Evolutionary conservation across 2,888 invertebrate genomes (phyloP).

Genomic region (Ctena decussata): DNA sequence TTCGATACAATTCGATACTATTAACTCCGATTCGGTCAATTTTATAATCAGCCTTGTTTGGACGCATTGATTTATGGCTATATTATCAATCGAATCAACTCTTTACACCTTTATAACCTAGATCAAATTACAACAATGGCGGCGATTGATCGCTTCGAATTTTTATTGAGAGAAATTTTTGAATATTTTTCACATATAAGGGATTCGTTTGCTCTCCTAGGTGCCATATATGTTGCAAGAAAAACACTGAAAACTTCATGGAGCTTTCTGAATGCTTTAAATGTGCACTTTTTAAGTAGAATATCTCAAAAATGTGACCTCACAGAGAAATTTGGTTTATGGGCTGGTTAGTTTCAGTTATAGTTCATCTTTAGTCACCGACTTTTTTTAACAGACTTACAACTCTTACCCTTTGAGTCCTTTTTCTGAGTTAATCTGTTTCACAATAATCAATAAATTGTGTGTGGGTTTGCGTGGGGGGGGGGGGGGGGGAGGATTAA

Average conservation of each 20-base stretch:
- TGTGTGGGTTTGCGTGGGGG: no score
- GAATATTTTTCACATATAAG: slow-evolving; percentile 68
- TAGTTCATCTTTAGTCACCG: no score
- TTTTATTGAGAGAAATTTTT: slow-evolving; percentile 75
- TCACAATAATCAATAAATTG: no score
- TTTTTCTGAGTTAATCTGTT: no score
- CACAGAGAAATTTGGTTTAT: slow-evolving; percentile 91
- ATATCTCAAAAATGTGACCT: slow-evolving; percentile 70
- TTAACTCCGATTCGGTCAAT: not conserved
- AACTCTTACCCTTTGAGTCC: no score
- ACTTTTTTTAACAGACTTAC: no score
- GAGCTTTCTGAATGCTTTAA: slow-evolving; percentile 67
- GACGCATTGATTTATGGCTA: not conserved
- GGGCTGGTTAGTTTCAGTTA: slow-evolving; percentile 96
- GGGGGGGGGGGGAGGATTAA: no score
- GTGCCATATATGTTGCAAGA: slow-evolving; percentile 76
- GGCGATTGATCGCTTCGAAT: slow-evolving; percentile 82
- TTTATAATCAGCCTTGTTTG: not conserved
- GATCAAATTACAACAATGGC: slow-evolving; percentile 64
- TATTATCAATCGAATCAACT: not conserved
- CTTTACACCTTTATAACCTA: not conserved
- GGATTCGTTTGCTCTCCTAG: slow-evolving; percentile 80
- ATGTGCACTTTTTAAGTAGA: slow-evolving; percentile 75
- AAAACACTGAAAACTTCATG: slow-evolving; percentile 65
- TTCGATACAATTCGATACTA: no score